Percentiles rank a stretch among this genome's conserved stretches.
phyloP scores from a whole-genome alignment of 2,113 vertebrate genomes.

The Sceloporus tristichus region DNA sequence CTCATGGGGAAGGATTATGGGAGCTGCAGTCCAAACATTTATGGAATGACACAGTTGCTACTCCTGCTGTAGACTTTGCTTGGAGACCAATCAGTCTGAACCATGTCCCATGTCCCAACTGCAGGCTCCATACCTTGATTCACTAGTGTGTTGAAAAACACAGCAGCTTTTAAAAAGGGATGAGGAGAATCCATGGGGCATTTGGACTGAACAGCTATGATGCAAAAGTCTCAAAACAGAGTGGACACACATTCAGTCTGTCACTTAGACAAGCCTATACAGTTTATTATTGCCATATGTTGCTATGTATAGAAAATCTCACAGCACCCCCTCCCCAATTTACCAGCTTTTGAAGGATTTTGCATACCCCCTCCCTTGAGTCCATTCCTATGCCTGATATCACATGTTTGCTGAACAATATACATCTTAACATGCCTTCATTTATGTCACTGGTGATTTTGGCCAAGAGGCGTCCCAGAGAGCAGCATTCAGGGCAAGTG shows the following conservation, averaged over 20 bases:
- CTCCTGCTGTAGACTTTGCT: background rate
- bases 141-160: background rate
- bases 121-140: background rate
- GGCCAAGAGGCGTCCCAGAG: slow-evolving; percentile 71
- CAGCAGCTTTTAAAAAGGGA: background rate
- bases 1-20: no score
- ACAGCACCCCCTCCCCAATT: slow-evolving; percentile 8
- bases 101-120: background rate
- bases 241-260: background rate
- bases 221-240: background rate
- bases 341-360: slow-evolving; percentile 55
- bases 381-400: slow-evolving; percentile 65
- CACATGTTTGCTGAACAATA: slow-evolving; percentile 72
- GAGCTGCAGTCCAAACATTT: background rate
- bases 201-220: background rate
- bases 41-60: background rate
- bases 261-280: background rate
- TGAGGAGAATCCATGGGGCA: background rate
- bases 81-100: background rate
- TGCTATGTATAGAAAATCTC: slow-evolving; percentile 40
- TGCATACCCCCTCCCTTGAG: slow-evolving; percentile 51
- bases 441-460: slow-evolving; percentile 73
- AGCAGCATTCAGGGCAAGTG: slow-evolving; percentile 74
- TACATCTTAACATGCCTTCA: slow-evolving; percentile 67
- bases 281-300: slow-evolving; percentile 31